These are phyloP conservation scores for Drosophila virilis DNA, from an alignment of 1,140 invertebrate species.

Conservation along the genomic window DNA sequence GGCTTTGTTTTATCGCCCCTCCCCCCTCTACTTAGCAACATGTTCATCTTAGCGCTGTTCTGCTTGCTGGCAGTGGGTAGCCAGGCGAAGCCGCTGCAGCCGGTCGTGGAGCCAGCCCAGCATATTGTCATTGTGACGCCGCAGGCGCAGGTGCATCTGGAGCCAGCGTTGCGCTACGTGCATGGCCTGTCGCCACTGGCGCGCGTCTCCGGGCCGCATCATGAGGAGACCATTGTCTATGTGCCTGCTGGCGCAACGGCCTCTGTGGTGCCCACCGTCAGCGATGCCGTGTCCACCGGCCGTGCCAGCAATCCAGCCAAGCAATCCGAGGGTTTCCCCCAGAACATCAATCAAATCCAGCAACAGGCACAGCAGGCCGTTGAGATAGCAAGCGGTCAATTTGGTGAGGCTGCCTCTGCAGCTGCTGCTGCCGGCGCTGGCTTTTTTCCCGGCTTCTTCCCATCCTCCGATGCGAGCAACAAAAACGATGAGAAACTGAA, in stretches of 20 bases:
- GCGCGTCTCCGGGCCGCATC: slow-evolving; percentile 67
- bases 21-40: slow-evolving; percentile 36
- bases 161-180: slow-evolving; percentile 73
- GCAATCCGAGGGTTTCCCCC: slow-evolving; percentile 52
- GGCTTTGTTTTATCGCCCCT: not conserved
- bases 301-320: slow-evolving; percentile 53
- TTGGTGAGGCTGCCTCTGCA: slow-evolving; percentile 62
- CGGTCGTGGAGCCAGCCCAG: slow-evolving; percentile 61
- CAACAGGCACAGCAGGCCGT: slow-evolving; percentile 59
- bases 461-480: slow-evolving; percentile 18
- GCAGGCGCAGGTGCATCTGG: slow-evolving; percentile 78
- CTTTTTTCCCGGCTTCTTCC: slow-evolving; percentile 70
- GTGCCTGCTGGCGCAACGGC: slow-evolving; percentile 70
- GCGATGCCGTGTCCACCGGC: slow-evolving; percentile 54
- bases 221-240: slow-evolving; percentile 80
- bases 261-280: slow-evolving; percentile 58
- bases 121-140: slow-evolving; percentile 81
- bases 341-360: slow-evolving; percentile 61
- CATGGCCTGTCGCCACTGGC: slow-evolving; percentile 78
- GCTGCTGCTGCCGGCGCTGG: slow-evolving; percentile 63
- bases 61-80: slow-evolving; percentile 58
- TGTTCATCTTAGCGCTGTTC: slow-evolving; percentile 70
- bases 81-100: slow-evolving; percentile 55
- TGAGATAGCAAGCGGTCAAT: slow-evolving; percentile 56
- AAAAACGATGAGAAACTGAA: slow-evolving; percentile 57